These are phyloP conservation scores for Enoplosus armatus DNA, from an alignment of 2,797 vertebrate genomes.

Conservation along the genomic window DNA sequence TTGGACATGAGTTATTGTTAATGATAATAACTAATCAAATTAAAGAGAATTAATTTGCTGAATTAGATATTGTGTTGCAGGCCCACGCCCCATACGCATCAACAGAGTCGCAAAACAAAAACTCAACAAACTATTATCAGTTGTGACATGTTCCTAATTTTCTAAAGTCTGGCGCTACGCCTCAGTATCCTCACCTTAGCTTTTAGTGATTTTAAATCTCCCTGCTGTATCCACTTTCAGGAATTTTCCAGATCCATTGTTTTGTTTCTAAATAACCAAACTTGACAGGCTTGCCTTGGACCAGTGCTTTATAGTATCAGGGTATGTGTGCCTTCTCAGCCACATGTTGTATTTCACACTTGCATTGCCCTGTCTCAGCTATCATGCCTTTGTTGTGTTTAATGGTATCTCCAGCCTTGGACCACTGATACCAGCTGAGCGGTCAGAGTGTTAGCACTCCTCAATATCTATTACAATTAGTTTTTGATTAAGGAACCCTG, in stretches of 20 bases:
- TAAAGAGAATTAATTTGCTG: slow-evolving; percentile 94
- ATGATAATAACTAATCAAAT: slow-evolving; percentile 92
- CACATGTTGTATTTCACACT: slow-evolving; percentile 90
- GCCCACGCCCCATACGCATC: neutral
- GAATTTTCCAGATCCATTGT: slow-evolving; percentile 79
- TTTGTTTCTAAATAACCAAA: slow-evolving; percentile 83
- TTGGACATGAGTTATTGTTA: slow-evolving; percentile 89
- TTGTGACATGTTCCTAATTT: slow-evolving; percentile 59
- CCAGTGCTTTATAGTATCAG: slow-evolving; percentile 88
- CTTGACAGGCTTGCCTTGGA: slow-evolving; percentile 82
- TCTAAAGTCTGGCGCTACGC: slow-evolving; percentile 40
- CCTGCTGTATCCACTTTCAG: slow-evolving; percentile 63
- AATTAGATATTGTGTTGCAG: slow-evolving; percentile 90
- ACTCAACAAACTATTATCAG: slow-evolving; percentile 54
- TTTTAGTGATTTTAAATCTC: slow-evolving; percentile 69
- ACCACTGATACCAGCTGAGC: slow-evolving; percentile 90
- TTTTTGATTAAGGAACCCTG: slow-evolving; percentile 99
- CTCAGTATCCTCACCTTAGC: slow-evolving; percentile 38
- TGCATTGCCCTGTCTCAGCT: slow-evolving; percentile 89
- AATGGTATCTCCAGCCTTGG: slow-evolving; percentile 91
- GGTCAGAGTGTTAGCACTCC: slow-evolving; percentile 97
- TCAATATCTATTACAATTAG: slow-evolving; percentile 99
- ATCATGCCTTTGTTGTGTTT: slow-evolving; percentile 93
- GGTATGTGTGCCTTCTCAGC: slow-evolving; percentile 84
- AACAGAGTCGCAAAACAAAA: slow-evolving; percentile 23